phyloP scores from a whole-genome alignment of 2,888 invertebrate genomes.

The Hofmannophila pseudospretella region DNA sequence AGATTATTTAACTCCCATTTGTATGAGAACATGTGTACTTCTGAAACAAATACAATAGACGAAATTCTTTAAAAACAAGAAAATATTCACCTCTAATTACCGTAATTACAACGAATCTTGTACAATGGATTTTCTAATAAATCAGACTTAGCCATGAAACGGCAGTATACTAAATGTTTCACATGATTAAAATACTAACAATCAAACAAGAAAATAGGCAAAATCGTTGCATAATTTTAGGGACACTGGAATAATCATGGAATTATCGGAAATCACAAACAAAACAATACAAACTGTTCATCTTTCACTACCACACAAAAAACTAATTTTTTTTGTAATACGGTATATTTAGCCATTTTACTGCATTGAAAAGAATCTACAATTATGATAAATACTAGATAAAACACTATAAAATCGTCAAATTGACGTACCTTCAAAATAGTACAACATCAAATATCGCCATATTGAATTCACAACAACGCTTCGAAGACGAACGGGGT shows the following conservation, averaged over 20 bases:
- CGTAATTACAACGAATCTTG: slow-evolving; percentile 66
- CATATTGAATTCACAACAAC: slow-evolving; percentile 86
- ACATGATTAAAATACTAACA: slow-evolving; percentile 22
- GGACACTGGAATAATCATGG: slow-evolving; percentile 63
- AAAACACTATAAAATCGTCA: slow-evolving; percentile 73
- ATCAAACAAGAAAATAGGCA: slow-evolving; percentile 25
- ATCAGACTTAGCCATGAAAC: slow-evolving; percentile 31
- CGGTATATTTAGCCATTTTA: too few species aligned
- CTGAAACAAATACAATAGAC: slow-evolving; percentile 57
- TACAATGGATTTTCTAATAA: slow-evolving; percentile 35
- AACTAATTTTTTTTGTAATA: slow-evolving; percentile 36
- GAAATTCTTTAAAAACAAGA: slow-evolving; percentile 25
- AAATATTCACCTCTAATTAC: slow-evolving; percentile 60
- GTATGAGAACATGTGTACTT: slow-evolving; percentile 69
- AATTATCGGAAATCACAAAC: slow-evolving; percentile 74
- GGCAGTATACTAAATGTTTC: slow-evolving; percentile 16
- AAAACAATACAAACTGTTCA: slow-evolving; percentile 72
- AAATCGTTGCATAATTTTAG: slow-evolving; percentile 37
- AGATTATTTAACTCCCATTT: slow-evolving; percentile 74
- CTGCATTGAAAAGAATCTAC: slow-evolving; percentile 36
- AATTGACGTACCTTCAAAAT: slow-evolving; percentile 78
- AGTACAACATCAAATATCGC: slow-evolving; percentile 79
- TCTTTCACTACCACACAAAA: slow-evolving; percentile 54
- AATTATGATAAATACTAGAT: slow-evolving; percentile 63
- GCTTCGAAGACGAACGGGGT: slow-evolving; percentile 78